Evolutionary conservation across 2,888 invertebrate species (phyloP).

Genomic region (Alitta virens): DNA sequence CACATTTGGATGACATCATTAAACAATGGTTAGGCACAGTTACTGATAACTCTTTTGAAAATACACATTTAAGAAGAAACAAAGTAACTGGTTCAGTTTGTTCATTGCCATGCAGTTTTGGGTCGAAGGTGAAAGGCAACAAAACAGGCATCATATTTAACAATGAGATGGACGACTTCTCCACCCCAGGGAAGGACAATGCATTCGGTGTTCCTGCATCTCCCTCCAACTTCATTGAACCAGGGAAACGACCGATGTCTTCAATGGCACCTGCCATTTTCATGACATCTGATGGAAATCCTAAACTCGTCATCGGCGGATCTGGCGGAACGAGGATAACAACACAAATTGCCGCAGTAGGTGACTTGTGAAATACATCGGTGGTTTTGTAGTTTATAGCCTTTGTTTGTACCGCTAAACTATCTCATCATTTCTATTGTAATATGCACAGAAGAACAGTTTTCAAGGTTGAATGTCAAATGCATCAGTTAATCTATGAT

Average conservation of each 20-base stretch:
- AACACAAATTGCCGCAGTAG: slow-evolving; percentile 65
- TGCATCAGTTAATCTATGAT: too few relatives aligned
- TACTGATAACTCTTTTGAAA: too few relatives aligned
- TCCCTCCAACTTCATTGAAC: slow-evolving; percentile 77
- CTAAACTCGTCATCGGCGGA: slow-evolving; percentile 71
- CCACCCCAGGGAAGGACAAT: slow-evolving; percentile 63
- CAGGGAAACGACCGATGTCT: slow-evolving; percentile 81
- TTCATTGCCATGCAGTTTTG: slow-evolving; percentile 68
- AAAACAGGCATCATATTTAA: slow-evolving; percentile 79
- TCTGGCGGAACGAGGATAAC: slow-evolving; percentile 90
- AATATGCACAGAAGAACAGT: too few relatives aligned
- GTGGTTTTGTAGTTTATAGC: too few relatives aligned
- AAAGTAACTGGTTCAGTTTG: too few relatives aligned
- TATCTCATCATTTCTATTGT: too few relatives aligned
- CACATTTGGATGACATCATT: too few relatives aligned
- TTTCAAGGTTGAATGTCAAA: too few relatives aligned
- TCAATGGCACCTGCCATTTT: slow-evolving; percentile 87
- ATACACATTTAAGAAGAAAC: too few relatives aligned
- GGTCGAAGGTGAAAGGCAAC: slow-evolving; percentile 63
- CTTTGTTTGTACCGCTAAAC: too few relatives aligned
- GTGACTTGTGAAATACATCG: too few relatives aligned
- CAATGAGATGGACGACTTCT: slow-evolving; percentile 89
- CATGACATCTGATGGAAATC: slow-evolving; percentile 68
- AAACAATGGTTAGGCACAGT: too few relatives aligned
- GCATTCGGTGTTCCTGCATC: slow-evolving; percentile 64